Base-by-base conservation (phyloP, 2,797 vertebrate species). In the Acanthurus leucopareius region DNA sequence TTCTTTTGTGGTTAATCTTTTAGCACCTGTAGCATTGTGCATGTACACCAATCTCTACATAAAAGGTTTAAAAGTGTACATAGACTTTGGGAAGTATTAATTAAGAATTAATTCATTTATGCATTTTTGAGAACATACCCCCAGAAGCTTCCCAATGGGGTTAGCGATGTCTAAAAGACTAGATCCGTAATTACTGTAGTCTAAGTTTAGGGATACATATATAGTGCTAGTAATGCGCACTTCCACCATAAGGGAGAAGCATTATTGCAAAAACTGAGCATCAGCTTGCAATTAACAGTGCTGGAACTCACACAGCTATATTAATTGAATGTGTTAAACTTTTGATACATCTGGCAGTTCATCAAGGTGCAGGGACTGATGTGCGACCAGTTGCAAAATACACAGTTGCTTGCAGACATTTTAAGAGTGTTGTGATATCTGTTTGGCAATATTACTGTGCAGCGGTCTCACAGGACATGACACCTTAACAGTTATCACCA, bases 1-100 rank as follows among this genome's bases (percentile, higher is more conserved):
- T 3, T 42, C 9, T 13, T 42, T 42, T 42, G 59, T 79, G 38
- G 69, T 82, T 78, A 17, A 66, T 91, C 89, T 80, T 62, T 11
- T 10, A 42, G 9, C 11, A 42, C 40, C 10, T 42, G 40, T 42
- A 42, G 11, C 40, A 42, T 13, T 42, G 11, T 10, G 3, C 1
- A 42, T 10, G 9, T 42, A 42, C 40, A 11, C 10, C 40, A 42
- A 10, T 42, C 11, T 42, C 32, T 35, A 35, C 32, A 35, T 51
- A n/a, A 5, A 70, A 25, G 54, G 22, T 61, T 78, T 71, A 5
- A 58, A 14, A 47, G 68, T 67, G 45, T 19, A 20, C 28, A 1
- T 16, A 10, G 44, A 42, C 16, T 0, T 17, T 58, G 44, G 6
- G 10, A 61, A 48, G 15, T 28, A 74, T 52, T 60, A 35, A 14